These are phyloP conservation scores for Spondyliosoma cantharus DNA, from an alignment of 2,797 vertebrate species.

Conservation along the genomic window DNA sequence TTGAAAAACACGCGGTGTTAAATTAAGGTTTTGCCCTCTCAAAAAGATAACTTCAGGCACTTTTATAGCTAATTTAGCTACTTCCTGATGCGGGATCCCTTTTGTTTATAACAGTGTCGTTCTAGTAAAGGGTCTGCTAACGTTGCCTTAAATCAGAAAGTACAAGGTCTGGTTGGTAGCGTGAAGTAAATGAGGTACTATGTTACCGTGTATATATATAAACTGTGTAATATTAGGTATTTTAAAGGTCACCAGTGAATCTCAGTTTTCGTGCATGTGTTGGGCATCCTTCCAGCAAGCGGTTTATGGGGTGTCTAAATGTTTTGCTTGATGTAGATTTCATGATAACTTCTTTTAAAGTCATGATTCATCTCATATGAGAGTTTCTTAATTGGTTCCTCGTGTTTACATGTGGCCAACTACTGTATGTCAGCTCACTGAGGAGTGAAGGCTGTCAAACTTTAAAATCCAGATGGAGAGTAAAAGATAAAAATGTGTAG, in stretches of 20 bases:
- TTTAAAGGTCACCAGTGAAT: not conserved
- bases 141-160: not conserved
- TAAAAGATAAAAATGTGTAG: not conserved
- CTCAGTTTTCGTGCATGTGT: not conserved
- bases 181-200: not conserved
- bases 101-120: conserved; percentile 37
- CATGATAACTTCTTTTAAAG: not conserved
- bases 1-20: not conserved
- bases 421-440: not conserved
- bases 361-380: not conserved
- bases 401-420: not conserved
- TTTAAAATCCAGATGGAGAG: not conserved
- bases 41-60: not conserved
- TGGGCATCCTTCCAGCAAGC: not conserved
- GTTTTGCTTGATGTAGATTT: no score
- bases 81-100: accelerated
- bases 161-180: not conserved
- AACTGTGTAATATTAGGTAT: not conserved
- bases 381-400: not conserved
- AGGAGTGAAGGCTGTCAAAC: not conserved
- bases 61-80: not conserved
- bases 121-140: not conserved
- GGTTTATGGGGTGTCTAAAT: no score
- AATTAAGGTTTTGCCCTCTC: not conserved
- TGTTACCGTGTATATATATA: not conserved